Conservation (phyloP, 2,888 invertebrate species). For the Flabesymbios commensalis region DNA sequence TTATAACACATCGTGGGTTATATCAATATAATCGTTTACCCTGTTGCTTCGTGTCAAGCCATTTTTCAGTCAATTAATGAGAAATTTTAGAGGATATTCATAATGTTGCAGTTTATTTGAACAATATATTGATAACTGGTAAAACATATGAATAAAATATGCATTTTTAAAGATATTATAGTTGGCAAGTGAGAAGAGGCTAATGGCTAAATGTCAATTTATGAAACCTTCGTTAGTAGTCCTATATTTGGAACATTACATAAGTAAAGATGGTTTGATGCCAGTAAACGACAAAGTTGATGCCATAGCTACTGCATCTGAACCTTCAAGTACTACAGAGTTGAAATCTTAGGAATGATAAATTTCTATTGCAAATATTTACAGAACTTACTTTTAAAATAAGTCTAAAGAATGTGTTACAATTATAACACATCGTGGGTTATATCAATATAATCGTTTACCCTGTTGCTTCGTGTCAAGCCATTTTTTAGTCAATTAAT, state of each 20-base stretch:
- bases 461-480: background rate
- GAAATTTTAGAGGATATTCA: background rate
- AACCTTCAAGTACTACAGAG: background rate
- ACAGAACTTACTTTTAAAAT: background rate
- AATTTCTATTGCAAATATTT: background rate
- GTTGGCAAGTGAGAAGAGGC: background rate
- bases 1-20: background rate
- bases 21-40: slow-evolving; percentile 2
- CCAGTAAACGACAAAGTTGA: background rate
- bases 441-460: slow-evolving; percentile 1
- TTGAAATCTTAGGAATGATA: background rate
- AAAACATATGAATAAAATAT: background rate
- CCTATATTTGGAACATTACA: background rate
- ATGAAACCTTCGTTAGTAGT: background rate
- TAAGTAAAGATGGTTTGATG: background rate
- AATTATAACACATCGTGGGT: no score
- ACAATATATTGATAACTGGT: background rate
- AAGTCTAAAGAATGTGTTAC: slow-evolving; percentile 3
- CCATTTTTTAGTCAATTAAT: background rate
- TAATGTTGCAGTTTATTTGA: background rate
- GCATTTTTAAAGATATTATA: background rate
- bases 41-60: background rate
- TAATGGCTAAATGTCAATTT: background rate
- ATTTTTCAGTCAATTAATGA: slow-evolving; percentile 3
- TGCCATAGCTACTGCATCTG: background rate